Evolutionary conservation across 2,797 vertebrate genomes (phyloP).

Genomic region (Chaetophractus vellerosus): DNA sequence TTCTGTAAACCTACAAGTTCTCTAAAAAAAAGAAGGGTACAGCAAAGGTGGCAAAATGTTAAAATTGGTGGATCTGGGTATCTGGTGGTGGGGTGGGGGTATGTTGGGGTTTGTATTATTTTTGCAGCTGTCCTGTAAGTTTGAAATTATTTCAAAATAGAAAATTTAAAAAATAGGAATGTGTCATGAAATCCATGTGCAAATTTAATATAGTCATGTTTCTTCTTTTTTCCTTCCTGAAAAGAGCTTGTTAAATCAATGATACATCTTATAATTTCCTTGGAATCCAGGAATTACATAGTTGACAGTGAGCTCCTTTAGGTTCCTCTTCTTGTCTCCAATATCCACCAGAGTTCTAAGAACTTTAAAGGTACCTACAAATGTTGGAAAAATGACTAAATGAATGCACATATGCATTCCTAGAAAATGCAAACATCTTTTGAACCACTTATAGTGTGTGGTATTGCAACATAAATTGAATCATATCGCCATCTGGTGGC

Average conservation of each 20-base stretch:
- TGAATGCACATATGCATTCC: not conserved
- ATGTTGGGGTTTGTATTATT: no score
- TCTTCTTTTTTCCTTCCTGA: not conserved
- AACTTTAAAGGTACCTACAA: not conserved
- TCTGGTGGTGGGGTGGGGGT: no score
- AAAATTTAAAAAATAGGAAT: not conserved
- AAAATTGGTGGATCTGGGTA: no score
- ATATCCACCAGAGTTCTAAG: not conserved
- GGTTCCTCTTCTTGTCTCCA: not conserved
- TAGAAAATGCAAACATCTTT: not conserved
- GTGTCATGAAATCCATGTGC: not conserved
- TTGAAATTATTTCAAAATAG: no score
- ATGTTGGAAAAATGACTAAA: conserved; percentile 39
- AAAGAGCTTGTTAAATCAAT: not conserved
- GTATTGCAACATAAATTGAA: not conserved
- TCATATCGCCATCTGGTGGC: conserved; percentile 79
- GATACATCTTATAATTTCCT: not conserved
- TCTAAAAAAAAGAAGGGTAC: no score
- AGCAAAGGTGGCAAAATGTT: no score
- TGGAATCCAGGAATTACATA: not conserved
- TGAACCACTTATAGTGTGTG: not conserved
- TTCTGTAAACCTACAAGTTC: no score
- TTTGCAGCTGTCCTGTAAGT: no score
- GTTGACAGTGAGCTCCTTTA: not conserved
- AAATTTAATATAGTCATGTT: not conserved